Conservation (phyloP, 2,113 vertebrate species). For the Alces alces region DNA sequence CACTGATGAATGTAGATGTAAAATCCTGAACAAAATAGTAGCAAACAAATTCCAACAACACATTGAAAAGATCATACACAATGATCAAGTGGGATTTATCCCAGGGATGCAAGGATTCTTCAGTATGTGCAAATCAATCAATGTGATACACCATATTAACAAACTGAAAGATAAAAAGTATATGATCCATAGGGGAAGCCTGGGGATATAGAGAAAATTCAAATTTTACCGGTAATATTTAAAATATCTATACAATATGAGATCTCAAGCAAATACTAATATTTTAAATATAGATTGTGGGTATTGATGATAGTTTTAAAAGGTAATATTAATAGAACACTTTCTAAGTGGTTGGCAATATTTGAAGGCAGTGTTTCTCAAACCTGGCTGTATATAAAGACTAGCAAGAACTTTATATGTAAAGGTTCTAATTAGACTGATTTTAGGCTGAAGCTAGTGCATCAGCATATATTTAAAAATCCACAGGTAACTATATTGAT, state of each 20-base stretch:
- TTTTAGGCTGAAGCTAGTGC: not conserved
- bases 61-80: not conserved
- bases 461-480: not conserved
- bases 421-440: not conserved
- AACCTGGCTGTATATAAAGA: not conserved
- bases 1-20: not conserved
- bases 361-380: not conserved
- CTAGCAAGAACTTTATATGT: not conserved
- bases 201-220: not conserved
- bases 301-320: not conserved
- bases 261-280: not conserved
- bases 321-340: not conserved
- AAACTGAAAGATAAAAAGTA: not conserved
- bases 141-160: not conserved
- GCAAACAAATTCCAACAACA: not conserved
- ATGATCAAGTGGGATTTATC: not conserved
- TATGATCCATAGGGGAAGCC: not conserved
- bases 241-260: not conserved
- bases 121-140: not conserved
- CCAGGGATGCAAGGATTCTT: not conserved
- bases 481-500: not conserved
- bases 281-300: not conserved
- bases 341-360: not conserved
- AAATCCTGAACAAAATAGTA: not conserved
- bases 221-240: not conserved